Evolutionary conservation across 53 echinoderm and acorn worm species (phyloP).

Genomic region (Echinarachnius parma): DNA sequence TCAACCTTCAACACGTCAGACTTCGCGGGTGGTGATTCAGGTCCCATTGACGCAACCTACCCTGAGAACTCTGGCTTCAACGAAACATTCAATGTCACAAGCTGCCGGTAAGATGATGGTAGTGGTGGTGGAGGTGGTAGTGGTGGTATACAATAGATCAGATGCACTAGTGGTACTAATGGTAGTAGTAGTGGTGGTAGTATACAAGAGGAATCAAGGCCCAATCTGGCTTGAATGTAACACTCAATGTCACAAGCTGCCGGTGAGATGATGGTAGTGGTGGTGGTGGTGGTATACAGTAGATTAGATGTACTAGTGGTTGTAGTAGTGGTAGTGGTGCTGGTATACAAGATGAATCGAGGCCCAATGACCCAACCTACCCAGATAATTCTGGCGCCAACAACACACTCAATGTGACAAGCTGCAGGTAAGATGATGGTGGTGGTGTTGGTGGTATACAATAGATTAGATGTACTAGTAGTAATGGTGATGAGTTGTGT

Average conservation of each 20-base stretch:
- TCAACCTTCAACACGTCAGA: slow-evolving; percentile 50
- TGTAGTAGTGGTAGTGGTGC: not conserved
- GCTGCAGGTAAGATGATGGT: slow-evolving; percentile 6
- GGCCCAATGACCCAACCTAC: slow-evolving; percentile 32
- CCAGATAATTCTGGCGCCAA: slow-evolving; percentile 28
- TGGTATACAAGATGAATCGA: not conserved
- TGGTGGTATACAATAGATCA: not conserved
- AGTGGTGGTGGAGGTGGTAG: not conserved
- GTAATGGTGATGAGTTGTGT: no score
- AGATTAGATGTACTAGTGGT: not conserved
- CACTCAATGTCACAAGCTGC: no score
- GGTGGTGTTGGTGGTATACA: no score
- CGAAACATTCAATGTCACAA: not conserved
- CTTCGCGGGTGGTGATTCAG: slow-evolving; percentile 37
- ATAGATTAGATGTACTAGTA: no score
- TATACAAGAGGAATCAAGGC: no score
- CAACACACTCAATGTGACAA: not conserved
- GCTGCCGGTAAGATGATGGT: slow-evolving; percentile 3
- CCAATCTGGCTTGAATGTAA: no score
- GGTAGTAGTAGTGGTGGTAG: not conserved
- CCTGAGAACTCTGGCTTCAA: slow-evolving; percentile 26
- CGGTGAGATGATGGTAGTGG: no score
- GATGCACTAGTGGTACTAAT: not conserved
- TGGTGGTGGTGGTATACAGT: not conserved
- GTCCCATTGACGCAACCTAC: slow-evolving; percentile 32